These are phyloP conservation scores for Pachypanchax playfairii DNA, from an alignment of 2,113 vertebrate species.

Conservation along the genomic window DNA sequence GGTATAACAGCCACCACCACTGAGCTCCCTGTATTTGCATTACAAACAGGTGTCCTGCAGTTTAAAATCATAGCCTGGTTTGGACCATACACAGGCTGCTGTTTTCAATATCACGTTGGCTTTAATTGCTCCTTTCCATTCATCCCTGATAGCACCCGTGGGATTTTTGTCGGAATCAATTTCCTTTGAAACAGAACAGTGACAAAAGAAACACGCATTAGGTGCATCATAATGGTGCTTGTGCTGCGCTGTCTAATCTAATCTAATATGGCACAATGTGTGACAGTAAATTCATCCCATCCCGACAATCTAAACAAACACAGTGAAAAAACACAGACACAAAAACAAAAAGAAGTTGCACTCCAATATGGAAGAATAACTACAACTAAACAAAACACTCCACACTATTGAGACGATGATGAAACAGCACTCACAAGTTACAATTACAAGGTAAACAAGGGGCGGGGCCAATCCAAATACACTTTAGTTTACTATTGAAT, in stretches of 20 bases:
- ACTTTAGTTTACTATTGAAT: background rate
- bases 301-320: slow-evolving; percentile 36
- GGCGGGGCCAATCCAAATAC: slow-evolving; percentile 28
- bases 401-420: slow-evolving; percentile 29
- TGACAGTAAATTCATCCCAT: slow-evolving; percentile 37
- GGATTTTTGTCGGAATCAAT: slow-evolving; percentile 65
- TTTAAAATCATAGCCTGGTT: slow-evolving; percentile 57
- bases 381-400: slow-evolving; percentile 38
- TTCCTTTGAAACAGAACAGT: slow-evolving; percentile 61
- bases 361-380: slow-evolving; percentile 35
- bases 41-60: slow-evolving; percentile 60
- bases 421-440: slow-evolving; percentile 54
- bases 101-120: slow-evolving; percentile 58
- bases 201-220: slow-evolving; percentile 63
- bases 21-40: slow-evolving; percentile 60
- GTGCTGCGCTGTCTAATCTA: slow-evolving; percentile 43
- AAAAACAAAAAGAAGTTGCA: slow-evolving; percentile 1
- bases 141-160: slow-evolving; percentile 61
- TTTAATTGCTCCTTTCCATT: slow-evolving; percentile 71
- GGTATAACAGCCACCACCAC: slow-evolving; percentile 30
- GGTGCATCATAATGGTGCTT: slow-evolving; percentile 53
- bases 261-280: slow-evolving; percentile 32
- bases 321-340: slow-evolving; percentile 2
- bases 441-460: slow-evolving; percentile 38
- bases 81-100: slow-evolving; percentile 52